These are phyloP conservation scores for Formica selysi DNA, from an alignment of 1,140 invertebrate species.

Conservation along the genomic window DNA sequence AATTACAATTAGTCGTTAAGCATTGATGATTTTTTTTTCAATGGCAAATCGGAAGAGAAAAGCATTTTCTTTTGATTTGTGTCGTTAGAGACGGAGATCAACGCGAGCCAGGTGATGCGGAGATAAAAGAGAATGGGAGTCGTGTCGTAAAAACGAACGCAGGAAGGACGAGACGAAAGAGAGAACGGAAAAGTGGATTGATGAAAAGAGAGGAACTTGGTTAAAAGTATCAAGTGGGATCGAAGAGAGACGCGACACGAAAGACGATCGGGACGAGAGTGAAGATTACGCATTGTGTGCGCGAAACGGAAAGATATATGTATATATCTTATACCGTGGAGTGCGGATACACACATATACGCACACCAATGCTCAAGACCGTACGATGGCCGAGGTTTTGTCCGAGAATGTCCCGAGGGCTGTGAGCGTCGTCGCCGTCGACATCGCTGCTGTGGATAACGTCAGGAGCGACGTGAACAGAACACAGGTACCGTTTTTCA, in stretches of 20 bases:
- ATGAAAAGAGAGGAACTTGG: neutral
- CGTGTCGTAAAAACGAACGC: neutral
- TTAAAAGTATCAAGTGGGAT: neutral
- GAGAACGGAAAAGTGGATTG: conserved; percentile 2
- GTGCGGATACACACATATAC: conserved; percentile 62
- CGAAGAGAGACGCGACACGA: neutral
- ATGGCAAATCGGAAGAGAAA: conserved; percentile 14
- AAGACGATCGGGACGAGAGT: conserved; percentile 7
- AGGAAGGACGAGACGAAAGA: neutral
- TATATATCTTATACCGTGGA: conserved; percentile 65
- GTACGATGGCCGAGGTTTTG: conserved; percentile 84
- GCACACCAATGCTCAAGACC: conserved; percentile 80
- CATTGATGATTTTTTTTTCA: neutral
- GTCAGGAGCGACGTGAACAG: conserved; percentile 53
- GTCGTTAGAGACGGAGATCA: neutral
- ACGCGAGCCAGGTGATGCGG: neutral
- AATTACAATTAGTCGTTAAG: neutral
- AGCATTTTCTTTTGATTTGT: neutral
- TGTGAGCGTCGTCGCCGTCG: conserved; percentile 83
- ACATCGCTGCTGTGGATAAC: conserved; percentile 73
- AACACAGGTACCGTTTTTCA: conserved; percentile 51
- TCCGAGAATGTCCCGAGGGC: conserved; percentile 84
- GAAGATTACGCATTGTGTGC: neutral
- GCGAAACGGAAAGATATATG: conserved; percentile 38
- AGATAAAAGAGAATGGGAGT: neutral